Evolutionary conservation across 2,797 vertebrate species (phyloP), one percentile per base, ranked within the genome.

Genomic region (Falco concolor): DNA sequence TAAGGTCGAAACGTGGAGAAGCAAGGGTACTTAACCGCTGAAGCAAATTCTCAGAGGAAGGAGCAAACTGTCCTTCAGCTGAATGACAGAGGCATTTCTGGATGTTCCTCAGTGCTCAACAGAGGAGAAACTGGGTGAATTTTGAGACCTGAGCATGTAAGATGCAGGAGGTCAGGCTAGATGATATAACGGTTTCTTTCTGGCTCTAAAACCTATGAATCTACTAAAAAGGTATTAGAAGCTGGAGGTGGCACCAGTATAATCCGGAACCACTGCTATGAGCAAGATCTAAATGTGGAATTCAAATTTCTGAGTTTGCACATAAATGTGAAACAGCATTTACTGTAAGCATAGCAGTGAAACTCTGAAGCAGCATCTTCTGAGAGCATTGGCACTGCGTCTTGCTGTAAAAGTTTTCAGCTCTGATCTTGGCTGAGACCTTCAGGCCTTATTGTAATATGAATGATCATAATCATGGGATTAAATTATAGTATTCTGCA

Each of bases 201-300:
- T 54, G 53, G 6, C 80, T 78, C 63, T 79, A 56, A 88, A 84
- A 65, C n/a, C 52, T 63, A 49, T 63, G 12, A 60, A 45, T 60
- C 28, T 67, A 53, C 92, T 69, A 79, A 90, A 96, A 93, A 84
- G 44, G 3, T 74, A 90, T 80, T 50, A 64, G 67, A 28, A 94
- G 52, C 56, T 89, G 74, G 40, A 82, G 59, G 59, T 82, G 59
- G n/a, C 47, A 67, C n/a, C 0, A 2, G 14, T 54, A n/a, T 61
- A 82, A 93, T 79, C 61, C 76, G 59, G 38, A 92, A 17, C 20
- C 28, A 50, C 56, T 70, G 47, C 77, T 89, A 47, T 67, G 84
- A 92, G 80, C 88, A 84, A 89, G 70, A 82, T 36, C 56, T 70
- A 90, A 93, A 92, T 60, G 67, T 64, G 70, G 81, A 94, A 84